Percentiles rank a stretch among this genome's conserved stretches.
phyloP scores from a whole-genome alignment of 2,888 invertebrate species.

The Dicyrtoma fusca region DNA sequence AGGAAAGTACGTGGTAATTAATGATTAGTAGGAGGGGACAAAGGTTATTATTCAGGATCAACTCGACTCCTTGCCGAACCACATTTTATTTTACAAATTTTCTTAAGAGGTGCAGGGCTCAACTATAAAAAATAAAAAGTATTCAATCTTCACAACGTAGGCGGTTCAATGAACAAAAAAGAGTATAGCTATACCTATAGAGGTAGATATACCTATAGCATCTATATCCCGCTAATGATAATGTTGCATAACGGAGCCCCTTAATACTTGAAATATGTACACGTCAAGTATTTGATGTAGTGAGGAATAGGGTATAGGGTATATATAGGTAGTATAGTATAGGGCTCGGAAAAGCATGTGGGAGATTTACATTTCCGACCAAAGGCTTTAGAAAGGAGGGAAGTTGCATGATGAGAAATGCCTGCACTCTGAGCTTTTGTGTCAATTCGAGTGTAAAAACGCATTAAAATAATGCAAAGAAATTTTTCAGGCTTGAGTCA shows the following conservation, averaged over 20 bases:
- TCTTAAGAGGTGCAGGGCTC: background rate
- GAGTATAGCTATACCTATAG: too few species aligned
- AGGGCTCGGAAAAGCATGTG: too few species aligned
- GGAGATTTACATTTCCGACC: too few species aligned
- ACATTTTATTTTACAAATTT: background rate
- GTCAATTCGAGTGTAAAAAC: slow-evolving; percentile 46
- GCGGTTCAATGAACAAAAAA: too few species aligned
- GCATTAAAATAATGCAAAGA: slow-evolving; percentile 43
- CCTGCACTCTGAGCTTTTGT: slow-evolving; percentile 21
- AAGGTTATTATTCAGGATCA: slow-evolving; percentile 32
- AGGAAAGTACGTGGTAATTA: slow-evolving; percentile 11
- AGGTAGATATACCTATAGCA: too few species aligned
- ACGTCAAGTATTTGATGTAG: too few species aligned
- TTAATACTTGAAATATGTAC: too few species aligned
- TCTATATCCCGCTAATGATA: too few species aligned
- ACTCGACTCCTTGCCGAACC: slow-evolving; percentile 19
- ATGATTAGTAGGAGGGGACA: slow-evolving; percentile 31
- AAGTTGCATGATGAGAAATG: slow-evolving; percentile 3
- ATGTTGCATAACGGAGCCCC: too few species aligned
- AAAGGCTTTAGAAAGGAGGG: background rate
- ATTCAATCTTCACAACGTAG: too few species aligned
- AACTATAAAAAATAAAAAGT: background rate
- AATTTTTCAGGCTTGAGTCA: slow-evolving; percentile 24
- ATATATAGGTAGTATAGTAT: too few species aligned
- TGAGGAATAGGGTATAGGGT: too few species aligned